phyloP scores from a whole-genome alignment of 2,113 vertebrate genomes.

The Narcine bancroftii region DNA sequence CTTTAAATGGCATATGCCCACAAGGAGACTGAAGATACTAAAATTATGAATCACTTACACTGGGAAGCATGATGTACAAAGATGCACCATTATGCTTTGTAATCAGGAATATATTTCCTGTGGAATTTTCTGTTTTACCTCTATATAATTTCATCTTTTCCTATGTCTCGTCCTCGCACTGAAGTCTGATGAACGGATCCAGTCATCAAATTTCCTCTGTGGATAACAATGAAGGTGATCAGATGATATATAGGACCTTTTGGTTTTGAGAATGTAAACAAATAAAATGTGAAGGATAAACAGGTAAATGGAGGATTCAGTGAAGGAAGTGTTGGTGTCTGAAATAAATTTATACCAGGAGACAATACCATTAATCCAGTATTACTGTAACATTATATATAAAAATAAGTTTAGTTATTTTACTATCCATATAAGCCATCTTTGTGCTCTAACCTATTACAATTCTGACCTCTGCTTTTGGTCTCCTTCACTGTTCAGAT shows the following conservation, averaged over 20 bases:
- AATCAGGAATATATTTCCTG: not conserved
- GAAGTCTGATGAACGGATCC: not conserved
- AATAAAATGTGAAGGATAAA: not conserved
- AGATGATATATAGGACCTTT: not conserved
- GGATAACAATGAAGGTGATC: not conserved
- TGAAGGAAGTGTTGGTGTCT: not conserved
- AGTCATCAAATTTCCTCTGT: not conserved
- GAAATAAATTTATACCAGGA: not conserved
- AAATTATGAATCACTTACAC: slow-evolving; percentile 7
- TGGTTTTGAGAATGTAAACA: not conserved
- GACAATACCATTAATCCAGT: not conserved
- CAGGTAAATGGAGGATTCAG: not conserved
- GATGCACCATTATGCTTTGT: not conserved
- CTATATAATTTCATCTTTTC: not conserved
- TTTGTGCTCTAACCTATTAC: no score
- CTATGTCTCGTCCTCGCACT: not conserved
- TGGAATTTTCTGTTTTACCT: slow-evolving; percentile 1
- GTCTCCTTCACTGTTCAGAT: no score
- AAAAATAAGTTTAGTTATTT: not conserved
- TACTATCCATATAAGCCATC: not conserved
- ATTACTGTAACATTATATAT: not conserved
- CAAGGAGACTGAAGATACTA: not conserved
- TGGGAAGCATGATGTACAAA: no score
- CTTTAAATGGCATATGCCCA: not conserved
- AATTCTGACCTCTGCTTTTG: no score